phyloP scores from a whole-genome alignment of 2,797 vertebrate species.

The Danio tinwini region DNA sequence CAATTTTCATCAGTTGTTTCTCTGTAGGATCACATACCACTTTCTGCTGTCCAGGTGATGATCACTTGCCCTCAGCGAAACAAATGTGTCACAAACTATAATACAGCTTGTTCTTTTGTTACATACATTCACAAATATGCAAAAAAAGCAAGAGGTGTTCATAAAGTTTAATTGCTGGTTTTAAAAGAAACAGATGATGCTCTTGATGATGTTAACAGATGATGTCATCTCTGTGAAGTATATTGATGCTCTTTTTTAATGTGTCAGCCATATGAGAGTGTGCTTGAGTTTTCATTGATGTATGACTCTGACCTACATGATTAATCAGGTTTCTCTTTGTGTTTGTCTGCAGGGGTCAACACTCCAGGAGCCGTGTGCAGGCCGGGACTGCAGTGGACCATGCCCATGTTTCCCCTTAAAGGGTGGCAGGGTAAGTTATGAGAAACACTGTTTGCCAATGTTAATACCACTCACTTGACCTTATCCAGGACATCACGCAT shows the following conservation, averaged over 20 bases:
- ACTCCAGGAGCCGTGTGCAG: slow-evolving; percentile 80
- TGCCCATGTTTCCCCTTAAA: slow-evolving; percentile 90
- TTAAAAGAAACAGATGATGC: not conserved
- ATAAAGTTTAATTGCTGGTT: not conserved
- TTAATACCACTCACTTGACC: not conserved
- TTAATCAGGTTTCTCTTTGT: slow-evolving; percentile 42
- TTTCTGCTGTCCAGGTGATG: slow-evolving; percentile 2
- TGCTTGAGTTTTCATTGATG: not conserved
- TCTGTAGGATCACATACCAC: slow-evolving; percentile 35
- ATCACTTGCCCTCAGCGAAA: not conserved
- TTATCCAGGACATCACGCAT: slow-evolving; percentile 21
- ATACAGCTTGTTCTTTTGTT: not conserved
- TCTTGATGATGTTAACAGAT: not conserved
- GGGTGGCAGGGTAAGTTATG: slow-evolving; percentile 85
- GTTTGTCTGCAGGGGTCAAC: slow-evolving; percentile 78
- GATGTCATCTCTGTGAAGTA: not conserved
- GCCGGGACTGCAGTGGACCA: slow-evolving; percentile 84
- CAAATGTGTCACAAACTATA: not conserved
- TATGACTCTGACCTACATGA: not conserved
- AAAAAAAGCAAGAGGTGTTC: not conserved
- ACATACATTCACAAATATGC: not conserved
- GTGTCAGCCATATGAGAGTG: not conserved
- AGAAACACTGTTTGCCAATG: slow-evolving; percentile 5
- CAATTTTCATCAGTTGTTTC: slow-evolving; percentile 42
- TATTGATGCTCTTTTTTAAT: not conserved